phyloP scores from a whole-genome alignment of 2,113 vertebrate genomes.

The Corapipo altera region DNA sequence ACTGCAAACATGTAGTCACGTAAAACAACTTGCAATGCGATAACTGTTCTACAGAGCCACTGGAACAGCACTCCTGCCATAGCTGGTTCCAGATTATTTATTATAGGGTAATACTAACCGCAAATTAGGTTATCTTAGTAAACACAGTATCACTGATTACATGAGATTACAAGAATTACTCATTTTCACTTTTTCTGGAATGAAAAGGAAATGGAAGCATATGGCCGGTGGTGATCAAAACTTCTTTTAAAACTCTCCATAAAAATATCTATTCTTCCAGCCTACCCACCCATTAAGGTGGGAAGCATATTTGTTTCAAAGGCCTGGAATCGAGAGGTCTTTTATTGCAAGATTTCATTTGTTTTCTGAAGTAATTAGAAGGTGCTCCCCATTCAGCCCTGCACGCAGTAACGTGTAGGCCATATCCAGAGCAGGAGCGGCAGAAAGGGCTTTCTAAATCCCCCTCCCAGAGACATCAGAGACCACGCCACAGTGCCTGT shows the following conservation, averaged over 20 bases:
- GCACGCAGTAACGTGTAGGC: constrained; percentile 30
- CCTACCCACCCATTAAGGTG: constrained; percentile 30
- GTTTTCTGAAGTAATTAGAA: constrained; percentile 67
- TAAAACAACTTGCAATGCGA: neutral
- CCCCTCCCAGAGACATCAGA: constrained; percentile 46
- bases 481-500: constrained; percentile 64
- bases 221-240: neutral
- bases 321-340: constrained; percentile 26
- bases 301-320: constrained; percentile 39
- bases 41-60: neutral
- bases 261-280: constrained; percentile 34
- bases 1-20: neutral
- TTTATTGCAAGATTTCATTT: constrained; percentile 56
- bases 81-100: neutral
- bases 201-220: neutral
- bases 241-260: constrained; percentile 24
- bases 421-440: constrained; percentile 32
- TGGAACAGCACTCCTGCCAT: neutral
- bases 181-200: constrained; percentile 22
- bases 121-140: constrained; percentile 26
- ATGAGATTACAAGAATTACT: neutral
- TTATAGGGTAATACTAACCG: neutral
- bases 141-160: constrained; percentile 5
- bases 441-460: constrained; percentile 45
- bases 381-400: constrained; percentile 43